These are phyloP conservation scores for Xenopus borealis DNA, from an alignment of 2,113 vertebrate species.

Conservation along the genomic window DNA sequence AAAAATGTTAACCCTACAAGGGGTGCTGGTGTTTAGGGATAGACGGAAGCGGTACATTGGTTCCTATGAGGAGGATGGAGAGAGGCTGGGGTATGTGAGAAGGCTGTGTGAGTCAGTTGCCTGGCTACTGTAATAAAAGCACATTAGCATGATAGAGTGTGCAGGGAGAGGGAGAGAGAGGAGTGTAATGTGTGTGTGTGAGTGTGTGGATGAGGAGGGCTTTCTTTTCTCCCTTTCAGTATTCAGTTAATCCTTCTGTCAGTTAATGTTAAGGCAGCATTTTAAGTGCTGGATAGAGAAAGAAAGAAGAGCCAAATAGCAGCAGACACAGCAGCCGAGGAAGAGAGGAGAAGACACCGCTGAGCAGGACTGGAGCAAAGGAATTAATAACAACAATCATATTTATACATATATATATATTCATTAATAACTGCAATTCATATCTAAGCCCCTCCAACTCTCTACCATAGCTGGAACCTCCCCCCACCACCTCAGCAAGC, in stretches of 20 bases:
- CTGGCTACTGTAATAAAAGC: conserved; percentile 45
- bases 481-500: conserved; percentile 44
- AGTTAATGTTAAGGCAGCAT: conserved; percentile 70
- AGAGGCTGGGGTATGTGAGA: conserved; percentile 42
- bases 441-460: background rate
- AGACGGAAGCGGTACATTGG: conserved; percentile 30
- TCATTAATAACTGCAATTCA: conserved; percentile 2
- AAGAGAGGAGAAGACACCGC: background rate
- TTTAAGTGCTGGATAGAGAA: conserved; percentile 64
- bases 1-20: conserved; percentile 21
- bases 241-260: conserved; percentile 73
- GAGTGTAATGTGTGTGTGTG: conserved; percentile 11
- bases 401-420: background rate
- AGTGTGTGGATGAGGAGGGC: conserved; percentile 64
- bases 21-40: conserved; percentile 20
- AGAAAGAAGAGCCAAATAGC: conserved; percentile 55
- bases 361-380: conserved; percentile 4
- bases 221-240: conserved; percentile 60
- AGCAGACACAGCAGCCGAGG: conserved; percentile 47
- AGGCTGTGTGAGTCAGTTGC: conserved; percentile 31
- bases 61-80: conserved; percentile 39
- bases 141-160: conserved; percentile 45
- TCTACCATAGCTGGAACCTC: background rate
- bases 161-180: conserved; percentile 11
- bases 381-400: background rate